These are phyloP conservation scores for Ctenomys sociabilis DNA, from an alignment of 2,113 vertebrate genomes.

Conservation along the genomic window DNA sequence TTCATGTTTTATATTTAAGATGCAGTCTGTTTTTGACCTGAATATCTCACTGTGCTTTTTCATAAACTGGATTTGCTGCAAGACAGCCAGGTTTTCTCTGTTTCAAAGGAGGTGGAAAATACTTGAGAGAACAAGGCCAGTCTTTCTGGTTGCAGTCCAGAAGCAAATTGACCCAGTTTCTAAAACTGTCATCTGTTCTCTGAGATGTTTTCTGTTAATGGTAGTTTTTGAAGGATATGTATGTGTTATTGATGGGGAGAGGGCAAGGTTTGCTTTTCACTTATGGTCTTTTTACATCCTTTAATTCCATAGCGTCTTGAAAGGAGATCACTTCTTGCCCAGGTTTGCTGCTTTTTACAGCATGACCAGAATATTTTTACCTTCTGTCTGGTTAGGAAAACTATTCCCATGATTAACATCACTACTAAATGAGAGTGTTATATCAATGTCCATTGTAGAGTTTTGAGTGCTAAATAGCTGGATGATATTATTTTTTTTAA, in stretches of 20 bases:
- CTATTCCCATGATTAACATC: neutral
- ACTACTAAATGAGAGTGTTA: constrained; percentile 28
- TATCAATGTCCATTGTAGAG: neutral
- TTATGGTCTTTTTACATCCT: constrained; percentile 16
- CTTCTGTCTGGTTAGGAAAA: constrained; percentile 52
- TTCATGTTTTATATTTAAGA: constrained; percentile 50
- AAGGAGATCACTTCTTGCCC: neutral
- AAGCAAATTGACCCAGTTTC: constrained; percentile 64
- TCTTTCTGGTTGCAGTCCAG: constrained; percentile 37
- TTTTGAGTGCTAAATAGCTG: neutral
- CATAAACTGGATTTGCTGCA: constrained; percentile 11
- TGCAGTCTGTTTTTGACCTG: constrained; percentile 5
- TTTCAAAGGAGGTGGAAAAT: constrained; percentile 52
- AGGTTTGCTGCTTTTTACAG: neutral
- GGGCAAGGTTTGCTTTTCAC: neutral
- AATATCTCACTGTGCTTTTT: constrained; percentile 48
- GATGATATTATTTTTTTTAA: constrained; percentile 30
- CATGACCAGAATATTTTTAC: constrained; percentile 12
- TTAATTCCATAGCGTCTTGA: constrained; percentile 47
- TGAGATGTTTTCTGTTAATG: constrained; percentile 45
- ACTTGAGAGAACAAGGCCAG: constrained; percentile 43
- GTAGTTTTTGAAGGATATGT: neutral
- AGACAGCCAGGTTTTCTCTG: constrained; percentile 18
- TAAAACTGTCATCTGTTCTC: constrained; percentile 50
- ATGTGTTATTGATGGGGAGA: neutral